Evolutionary conservation across 2,888 invertebrate genomes (phyloP).

Genomic region (Drosophila hamatofila): DNA sequence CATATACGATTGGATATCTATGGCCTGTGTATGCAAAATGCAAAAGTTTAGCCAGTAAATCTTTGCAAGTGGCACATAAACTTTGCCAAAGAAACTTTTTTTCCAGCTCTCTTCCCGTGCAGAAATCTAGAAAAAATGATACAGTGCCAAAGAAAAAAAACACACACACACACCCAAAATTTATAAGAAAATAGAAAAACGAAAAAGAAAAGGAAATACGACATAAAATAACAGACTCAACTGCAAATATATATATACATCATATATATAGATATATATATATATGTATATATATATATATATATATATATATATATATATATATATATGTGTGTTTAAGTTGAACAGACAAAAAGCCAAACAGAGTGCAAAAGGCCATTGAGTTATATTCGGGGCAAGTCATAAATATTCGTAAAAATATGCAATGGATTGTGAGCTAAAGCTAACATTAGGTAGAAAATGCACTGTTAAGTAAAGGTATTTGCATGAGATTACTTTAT

Average conservation of each 20-base stretch:
- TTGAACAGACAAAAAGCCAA: slow-evolving; percentile 29
- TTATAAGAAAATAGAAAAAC: slow-evolving; percentile 5
- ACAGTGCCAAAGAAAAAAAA: slow-evolving; percentile 66
- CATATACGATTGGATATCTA: slow-evolving; percentile 23
- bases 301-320: slow-evolving; percentile 6
- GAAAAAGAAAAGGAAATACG: slow-evolving; percentile 25
- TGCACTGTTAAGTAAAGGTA: neutral
- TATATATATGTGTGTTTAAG: slow-evolving; percentile 13
- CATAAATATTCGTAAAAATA: slow-evolving; percentile 26
- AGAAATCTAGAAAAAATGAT: slow-evolving; percentile 73
- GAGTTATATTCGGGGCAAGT: slow-evolving; percentile 9
- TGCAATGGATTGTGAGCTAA: neutral
- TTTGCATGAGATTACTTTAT: neutral
- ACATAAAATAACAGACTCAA: slow-evolving; percentile 39
- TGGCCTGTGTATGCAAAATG: slow-evolving; percentile 72
- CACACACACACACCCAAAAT: slow-evolving; percentile 3
- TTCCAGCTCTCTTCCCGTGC: slow-evolving; percentile 37
- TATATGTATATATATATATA: neutral
- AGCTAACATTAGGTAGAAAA: neutral
- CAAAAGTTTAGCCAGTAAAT: slow-evolving; percentile 79
- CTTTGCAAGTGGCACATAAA: slow-evolving; percentile 81
- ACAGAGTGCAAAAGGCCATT: slow-evolving; percentile 31
- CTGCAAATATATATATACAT: slow-evolving; percentile 33
- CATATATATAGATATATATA: neutral
- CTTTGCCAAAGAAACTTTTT: slow-evolving; percentile 75